Evolutionary conservation across 2,113 vertebrate species (phyloP), one percentile per base, ranked within the genome.

Genomic region (Rhea americana): DNA sequence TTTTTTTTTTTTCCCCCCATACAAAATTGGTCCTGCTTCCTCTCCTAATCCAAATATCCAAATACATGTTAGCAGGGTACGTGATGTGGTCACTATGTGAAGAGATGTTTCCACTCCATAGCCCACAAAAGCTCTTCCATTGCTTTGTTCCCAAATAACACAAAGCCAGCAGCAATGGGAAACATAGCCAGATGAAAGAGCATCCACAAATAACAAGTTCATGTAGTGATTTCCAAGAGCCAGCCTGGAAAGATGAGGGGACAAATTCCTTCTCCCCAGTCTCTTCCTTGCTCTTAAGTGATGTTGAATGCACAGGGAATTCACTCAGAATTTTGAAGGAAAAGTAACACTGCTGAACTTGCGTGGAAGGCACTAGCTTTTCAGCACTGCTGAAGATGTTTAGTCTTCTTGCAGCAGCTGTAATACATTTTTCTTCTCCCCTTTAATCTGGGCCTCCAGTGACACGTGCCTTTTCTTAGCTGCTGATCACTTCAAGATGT

Each of bases 401-500:
- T 18, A 3, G 12, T 11, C 32, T 71, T 48, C 55, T 50, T 50
- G 50, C 37, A 82, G 84, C 39, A 66, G 71, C 73, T 80, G 67
- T 48, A 30, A 25, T 30, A 17, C 5, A 2, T 85, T 87, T 93
- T 71, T 22, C 79, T 77, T 77, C 32, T 71, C 56, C 65, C 67
- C 78, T 93, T 89, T 88, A 47, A 20, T 26, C 1, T 0, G 53
- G 85, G 90, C 86, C 94, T 76, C 87, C 20, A 39, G 48, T 5
- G 14, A 61, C 82, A 59, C 5, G 26, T 13, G 39, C 70, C 83
- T 47, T 91, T 80, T 89, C 61, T 72, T 9, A 9, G 58, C 61
- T 78, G 43, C 85, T 96, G 94, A 97, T 97, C 75, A 16, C 50
- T 97, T 96, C 95, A 96, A 97, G 95, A 96, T 96, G 96, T 85